phyloP scores from a whole-genome alignment of 2,888 invertebrate species.

The Metalampra italica region DNA sequence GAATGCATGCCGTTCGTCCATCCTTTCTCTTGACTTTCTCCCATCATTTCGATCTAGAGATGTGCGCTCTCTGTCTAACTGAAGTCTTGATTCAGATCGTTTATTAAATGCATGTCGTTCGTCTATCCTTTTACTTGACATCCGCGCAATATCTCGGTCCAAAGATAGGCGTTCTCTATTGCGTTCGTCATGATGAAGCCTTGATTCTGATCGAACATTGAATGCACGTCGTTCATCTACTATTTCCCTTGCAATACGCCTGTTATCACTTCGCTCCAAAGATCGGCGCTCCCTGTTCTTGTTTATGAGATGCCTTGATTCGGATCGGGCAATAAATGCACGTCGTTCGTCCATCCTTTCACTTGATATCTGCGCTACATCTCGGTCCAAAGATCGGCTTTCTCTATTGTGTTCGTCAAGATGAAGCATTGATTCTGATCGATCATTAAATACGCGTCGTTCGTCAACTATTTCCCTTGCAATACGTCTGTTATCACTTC shows the following conservation, averaged over 20 bases:
- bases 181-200: not conserved
- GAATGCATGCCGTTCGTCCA: not conserved
- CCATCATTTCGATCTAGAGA: not conserved
- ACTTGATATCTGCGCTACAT: not conserved
- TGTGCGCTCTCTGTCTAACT: not conserved
- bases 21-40: not conserved
- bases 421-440: slow-evolving; percentile 1
- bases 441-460: not conserved
- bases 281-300: not conserved
- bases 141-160: not conserved
- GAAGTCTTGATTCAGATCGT: not conserved
- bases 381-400: not conserved
- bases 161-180: slow-evolving; percentile 1
- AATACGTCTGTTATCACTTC: not conserved
- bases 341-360: not conserved
- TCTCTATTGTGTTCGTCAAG: not conserved
- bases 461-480: slow-evolving; percentile 3
- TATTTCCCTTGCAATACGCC: not conserved
- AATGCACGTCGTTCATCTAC: slow-evolving; percentile 1
- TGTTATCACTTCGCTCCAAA: slow-evolving; percentile 1
- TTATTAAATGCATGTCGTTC: not conserved
- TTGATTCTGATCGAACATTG: not conserved
- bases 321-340: not conserved
- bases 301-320: not conserved
- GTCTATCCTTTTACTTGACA: not conserved